Base-by-base conservation (phyloP, 2,888 invertebrate genomes). In the Noctua fimbriata region DNA sequence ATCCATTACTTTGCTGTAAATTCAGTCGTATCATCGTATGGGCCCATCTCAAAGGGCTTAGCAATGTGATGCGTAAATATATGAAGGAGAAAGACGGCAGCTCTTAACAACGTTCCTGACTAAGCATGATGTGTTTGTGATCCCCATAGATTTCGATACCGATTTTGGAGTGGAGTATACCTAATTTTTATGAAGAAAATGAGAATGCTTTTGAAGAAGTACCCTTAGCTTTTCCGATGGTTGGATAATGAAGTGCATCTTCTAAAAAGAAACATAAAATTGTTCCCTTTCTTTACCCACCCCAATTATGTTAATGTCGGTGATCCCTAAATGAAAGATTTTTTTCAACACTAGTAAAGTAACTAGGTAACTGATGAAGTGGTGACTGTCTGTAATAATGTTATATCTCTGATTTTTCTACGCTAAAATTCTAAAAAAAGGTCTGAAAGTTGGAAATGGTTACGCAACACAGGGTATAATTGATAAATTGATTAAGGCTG, bases 51-150 rank as follows among this genome's bases (percentile, higher is more conserved):
- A 36, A 36, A 6, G 3, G 10, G 0, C 32, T 81, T 3, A 18
- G 71, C n/a, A 41, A 74, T 7, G 16, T 52, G 28, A 36, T 81
- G 16, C 71, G 82, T 0, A 75, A 28, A 66, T 75, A 12, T n/a
- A 71, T 3, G 85, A 83, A 72, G 85, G 81, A 7, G 81, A 83
- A 49, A 81, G 28, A 18, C 67, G 82, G 1, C 65, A 81, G 44
- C 69, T 83, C 6, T 36, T 83, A 28, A 71, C 36, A 49, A 36
- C 71, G 3, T 83, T 83, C 32, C 41, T 85, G 71, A 36, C 71
- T 4, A 74, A 84, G 63, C 73, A 85, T 49, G 49, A 49, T 49
- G 7, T 14, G 16, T 14, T 16, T 47, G 14, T 16, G 47, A 47
- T 47, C 47, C 14, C 44, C 14, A 14, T 47, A 47, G 14, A 44